These are phyloP conservation scores for Salpingus planirostris DNA, from an alignment of 2,888 invertebrate species.

Conservation along the genomic window DNA sequence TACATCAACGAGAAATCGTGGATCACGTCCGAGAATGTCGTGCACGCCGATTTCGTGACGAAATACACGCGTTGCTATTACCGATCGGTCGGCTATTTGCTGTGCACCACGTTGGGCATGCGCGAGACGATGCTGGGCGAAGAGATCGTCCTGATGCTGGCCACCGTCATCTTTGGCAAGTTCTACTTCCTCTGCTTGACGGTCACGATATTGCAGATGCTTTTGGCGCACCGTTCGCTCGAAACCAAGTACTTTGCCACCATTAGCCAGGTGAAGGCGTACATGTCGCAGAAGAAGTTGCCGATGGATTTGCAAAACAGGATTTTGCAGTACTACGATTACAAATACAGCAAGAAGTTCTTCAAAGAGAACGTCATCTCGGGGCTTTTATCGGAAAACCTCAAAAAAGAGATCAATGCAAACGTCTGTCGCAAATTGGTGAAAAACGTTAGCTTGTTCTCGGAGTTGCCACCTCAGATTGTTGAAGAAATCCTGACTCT, in stretches of 20 bases:
- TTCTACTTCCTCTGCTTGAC: constrained; percentile 21
- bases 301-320: constrained; percentile 34
- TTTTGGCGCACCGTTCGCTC: constrained; percentile 24
- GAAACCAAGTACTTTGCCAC: constrained; percentile 39
- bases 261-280: constrained; percentile 38
- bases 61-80: constrained; percentile 4
- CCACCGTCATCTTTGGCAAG: background rate
- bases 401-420: constrained; percentile 45
- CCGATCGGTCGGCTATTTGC: constrained; percentile 4
- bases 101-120: constrained; percentile 6
- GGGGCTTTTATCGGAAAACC: constrained; percentile 27
- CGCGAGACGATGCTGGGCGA: constrained; percentile 28
- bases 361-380: constrained; percentile 38
- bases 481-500: constrained; percentile 47
- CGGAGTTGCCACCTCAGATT: constrained; percentile 42
- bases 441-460: constrained; percentile 48
- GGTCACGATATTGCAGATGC: constrained; percentile 33
- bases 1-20: constrained; percentile 1
- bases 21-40: constrained; percentile 3
- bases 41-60: constrained; percentile 1
- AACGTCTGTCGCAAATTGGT: constrained; percentile 49
- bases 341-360: constrained; percentile 38
- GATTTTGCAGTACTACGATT: constrained; percentile 36
- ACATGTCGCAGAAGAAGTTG: constrained; percentile 37
- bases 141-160: constrained; percentile 40